Base-by-base conservation (phyloP, 2,113 vertebrate species). In the Percopsis transmontana region DNA sequence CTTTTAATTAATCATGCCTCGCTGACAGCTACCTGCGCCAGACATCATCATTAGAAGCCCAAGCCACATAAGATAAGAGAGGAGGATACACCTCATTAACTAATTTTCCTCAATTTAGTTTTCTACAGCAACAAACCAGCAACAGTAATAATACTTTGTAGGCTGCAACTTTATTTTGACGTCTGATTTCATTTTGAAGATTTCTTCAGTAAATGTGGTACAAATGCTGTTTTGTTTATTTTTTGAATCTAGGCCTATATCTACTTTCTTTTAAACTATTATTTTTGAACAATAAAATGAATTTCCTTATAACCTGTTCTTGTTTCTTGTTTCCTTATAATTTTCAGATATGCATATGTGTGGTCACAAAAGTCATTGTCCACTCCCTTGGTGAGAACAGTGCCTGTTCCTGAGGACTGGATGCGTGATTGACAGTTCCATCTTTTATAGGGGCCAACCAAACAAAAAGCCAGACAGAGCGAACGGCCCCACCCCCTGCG, bases 11-110 rank as follows among this genome's bases (percentile, higher is more conserved):
- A 90, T 91, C 88, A 89, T 55, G 59, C 24, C 72, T 62, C 12
- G 62, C 77, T 88, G 87, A 89, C 90, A 90, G 86, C 77, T 90
- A 91, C 88, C 90, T 91, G 90, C 74, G 81, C 88, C 70, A 79
- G 79, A 85, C 85, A 82, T 82, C 86, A 85, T 89, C 85, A 90
- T 91, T 91, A 89, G 86, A 81, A 80, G 79, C 72, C 79, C 62
- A 41, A 56, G 67, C 73, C 80, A 53, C 73, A 33, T 73, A 33
- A 65, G 84, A 88, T 85, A 79, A 84, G 72, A 85, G 83, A 76
- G 88, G 84, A 82, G 83, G 88, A 85, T 79, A 80, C 87, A 86
- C 67, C 85, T 90, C 86, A 89, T 91, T 87, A 90, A 85, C 82
- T 84, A 39, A 85, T 85, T 84, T 82, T 42, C 61, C 72, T 57